Evolutionary conservation across 2,888 invertebrate genomes (phyloP), one percentile per base, ranked within the genome.

Genomic region (Pseudococcus longispinus): DNA sequence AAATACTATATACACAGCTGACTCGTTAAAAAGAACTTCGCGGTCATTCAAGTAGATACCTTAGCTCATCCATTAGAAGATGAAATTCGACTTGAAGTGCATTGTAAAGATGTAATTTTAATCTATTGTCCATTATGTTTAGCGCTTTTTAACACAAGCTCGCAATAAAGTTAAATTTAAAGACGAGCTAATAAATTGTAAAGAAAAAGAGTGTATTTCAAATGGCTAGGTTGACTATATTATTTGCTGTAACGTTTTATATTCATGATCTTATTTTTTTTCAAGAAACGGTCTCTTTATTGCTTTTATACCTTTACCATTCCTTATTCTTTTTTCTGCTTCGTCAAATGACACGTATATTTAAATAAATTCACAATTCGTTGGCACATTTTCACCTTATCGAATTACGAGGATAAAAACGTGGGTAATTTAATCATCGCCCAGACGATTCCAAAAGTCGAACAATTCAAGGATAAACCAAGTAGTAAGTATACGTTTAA

Each of bases 91-190:
- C 77, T 42, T 42, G 23, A 80, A 29, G 20, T 42, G n/a, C 77
- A 20, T 42, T 20, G 20, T 20, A 37, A 74, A 42, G 20, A 42
- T 80, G 77, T 80, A 80, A 74, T 74, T 74, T 74, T 74, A 74
- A 80, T 42, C 42, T 42, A 80, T 42, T 23, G 77, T 80, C 74
- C n/a, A 74, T 74, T 80, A 80, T 20, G 20, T 80, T 80, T 80
- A 80, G 23, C 20, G 42, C 42, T n/a, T 80, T 80, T 80, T 42
- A 80, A 18, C 77, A 80, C 77, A 23, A 37, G 42, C 20, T 80
- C 26, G 42, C 77, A 20, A 80, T 80, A 80, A 80, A 80, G 20
- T 42, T 42, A n/a, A 37, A 80, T 42, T 80, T 80, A 42, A 80
- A 80, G 42, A 80, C 13, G 20, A 80, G 77, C 9, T 80, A 42